Evolutionary conservation across 1,140 invertebrate species (phyloP).

Genomic region (Tenebrio molitor): DNA sequence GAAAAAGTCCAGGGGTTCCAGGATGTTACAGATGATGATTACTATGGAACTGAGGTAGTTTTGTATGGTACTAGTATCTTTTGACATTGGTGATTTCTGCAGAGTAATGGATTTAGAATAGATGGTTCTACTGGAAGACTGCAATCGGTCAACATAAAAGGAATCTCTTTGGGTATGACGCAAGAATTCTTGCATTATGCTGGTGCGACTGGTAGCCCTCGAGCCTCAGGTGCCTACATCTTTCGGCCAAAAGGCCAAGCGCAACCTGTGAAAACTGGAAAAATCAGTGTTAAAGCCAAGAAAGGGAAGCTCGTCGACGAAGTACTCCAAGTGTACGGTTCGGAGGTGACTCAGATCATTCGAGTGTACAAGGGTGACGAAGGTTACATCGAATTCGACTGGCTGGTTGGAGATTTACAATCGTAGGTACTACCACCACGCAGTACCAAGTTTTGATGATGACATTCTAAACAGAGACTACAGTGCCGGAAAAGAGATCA

Average conservation of each 20-base stretch:
- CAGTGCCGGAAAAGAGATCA: slow-evolving; percentile 73
- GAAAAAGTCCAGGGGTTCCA: not conserved
- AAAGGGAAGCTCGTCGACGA: slow-evolving; percentile 84
- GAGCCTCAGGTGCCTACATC: slow-evolving; percentile 80
- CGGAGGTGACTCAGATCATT: slow-evolving; percentile 86
- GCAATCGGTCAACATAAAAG: slow-evolving; percentile 71
- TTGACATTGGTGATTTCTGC: not conserved
- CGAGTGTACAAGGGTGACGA: slow-evolving; percentile 75
- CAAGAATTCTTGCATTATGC: slow-evolving; percentile 79
- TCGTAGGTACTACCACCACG: slow-evolving; percentile 69
- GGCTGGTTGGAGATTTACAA: slow-evolving; percentile 80
- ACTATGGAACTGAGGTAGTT: slow-evolving; percentile 5
- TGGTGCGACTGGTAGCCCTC: slow-evolving; percentile 67
- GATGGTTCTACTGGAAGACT: slow-evolving; percentile 71
- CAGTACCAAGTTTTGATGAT: no score
- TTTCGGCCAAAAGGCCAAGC: slow-evolving; percentile 72
- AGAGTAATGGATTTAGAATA: slow-evolving; percentile 54
- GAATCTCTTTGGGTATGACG: slow-evolving; percentile 67
- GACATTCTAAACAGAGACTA: slow-evolving; percentile 59
- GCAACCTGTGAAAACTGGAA: slow-evolving; percentile 66
- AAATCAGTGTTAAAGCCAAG: slow-evolving; percentile 70
- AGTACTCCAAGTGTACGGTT: slow-evolving; percentile 79
- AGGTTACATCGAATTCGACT: slow-evolving; percentile 75
- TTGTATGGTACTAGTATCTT: not conserved
- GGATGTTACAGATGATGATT: not conserved